Evolutionary conservation across 2,113 vertebrate genomes (phyloP), one percentile per base, ranked within the genome.

Genomic region (Archilochus colubris): DNA sequence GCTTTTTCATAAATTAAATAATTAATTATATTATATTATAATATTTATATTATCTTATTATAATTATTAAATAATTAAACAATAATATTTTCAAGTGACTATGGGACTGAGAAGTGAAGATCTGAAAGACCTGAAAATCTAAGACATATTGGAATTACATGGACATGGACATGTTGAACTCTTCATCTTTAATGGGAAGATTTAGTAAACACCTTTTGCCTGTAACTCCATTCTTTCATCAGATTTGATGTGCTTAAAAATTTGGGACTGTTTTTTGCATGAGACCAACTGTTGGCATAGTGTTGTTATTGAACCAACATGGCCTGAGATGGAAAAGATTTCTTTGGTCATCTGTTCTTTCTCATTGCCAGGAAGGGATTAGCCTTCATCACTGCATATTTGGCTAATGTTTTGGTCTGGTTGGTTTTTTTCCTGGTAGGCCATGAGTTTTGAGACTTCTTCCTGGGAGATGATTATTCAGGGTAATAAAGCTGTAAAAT

Each of bases 401-500:
- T 95, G 82, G 67, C 58, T 78, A 10, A 88, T 68, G 57, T 38
- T 93, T 89, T 82, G 6, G 76, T 69, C 84, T 76, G 67, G 51
- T 82, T 81, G 46, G 53, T 72, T 96, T 91, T 44, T 30, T 57
- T 62, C 59, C 58, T 91, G 70, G 38, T 89, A 94, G 70, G 36
- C 10, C 31, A 40, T 3, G 14, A 75, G 14, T 68, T 91, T 54
- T 87, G 78, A 87, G 10, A 25, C 9, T 89, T 75, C 88, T 92
- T 91, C 58, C 67, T 82, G 54, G 55, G 51, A 85, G 20, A 51
- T 62, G 59, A 69, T 80, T 87, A 70, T 73, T 85, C 63, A 55
- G 31, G 46, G 31, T 85, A 95, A 91, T 74, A 94, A 95, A 92
- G 20, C 23, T 82, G 33, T 61, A 89, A 94, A 89, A 91, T 92